Percentiles rank a stretch among this genome's conserved stretches.
Conservation (phyloP, 2,797 vertebrate species). For the Orestias chungarensis region DNA sequence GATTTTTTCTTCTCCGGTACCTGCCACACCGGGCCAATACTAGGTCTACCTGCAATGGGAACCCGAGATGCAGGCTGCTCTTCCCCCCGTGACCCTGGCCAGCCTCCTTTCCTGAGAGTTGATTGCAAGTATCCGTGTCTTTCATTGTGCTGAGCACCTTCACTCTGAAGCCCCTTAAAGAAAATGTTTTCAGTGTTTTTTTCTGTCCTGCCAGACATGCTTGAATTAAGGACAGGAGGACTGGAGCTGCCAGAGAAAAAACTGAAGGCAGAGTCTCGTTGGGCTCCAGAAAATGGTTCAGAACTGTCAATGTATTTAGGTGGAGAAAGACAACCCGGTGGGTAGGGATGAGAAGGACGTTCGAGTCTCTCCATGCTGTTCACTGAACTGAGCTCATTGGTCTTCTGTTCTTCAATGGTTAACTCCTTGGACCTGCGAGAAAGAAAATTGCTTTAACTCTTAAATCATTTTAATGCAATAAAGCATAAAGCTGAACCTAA, state of each 20-base stretch:
- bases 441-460: neutral
- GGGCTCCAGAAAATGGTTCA: conserved; percentile 75
- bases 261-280: conserved; percentile 83
- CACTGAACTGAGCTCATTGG: conserved; percentile 81
- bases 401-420: conserved; percentile 74
- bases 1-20: conserved; percentile 84
- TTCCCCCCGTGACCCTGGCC: conserved; percentile 70
- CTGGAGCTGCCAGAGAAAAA: conserved; percentile 84
- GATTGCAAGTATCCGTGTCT: conserved; percentile 65
- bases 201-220: conserved; percentile 66
- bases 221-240: conserved; percentile 75
- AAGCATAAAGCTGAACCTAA: neutral
- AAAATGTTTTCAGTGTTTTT: conserved; percentile 83
- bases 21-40: conserved; percentile 85
- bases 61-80: conserved; percentile 71
- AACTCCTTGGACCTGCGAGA: conserved; percentile 82
- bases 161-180: conserved; percentile 81
- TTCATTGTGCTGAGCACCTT: conserved; percentile 63
- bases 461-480: neutral
- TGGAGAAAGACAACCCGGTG: conserved; percentile 74
- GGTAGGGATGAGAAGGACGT: conserved; percentile 65
- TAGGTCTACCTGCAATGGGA: conserved; percentile 64
- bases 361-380: conserved; percentile 88
- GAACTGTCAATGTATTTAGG: conserved; percentile 79
- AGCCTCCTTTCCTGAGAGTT: conserved; percentile 62